Conservation (phyloP, 2,888 invertebrate species). For the Ctenicera cuprea region DNA sequence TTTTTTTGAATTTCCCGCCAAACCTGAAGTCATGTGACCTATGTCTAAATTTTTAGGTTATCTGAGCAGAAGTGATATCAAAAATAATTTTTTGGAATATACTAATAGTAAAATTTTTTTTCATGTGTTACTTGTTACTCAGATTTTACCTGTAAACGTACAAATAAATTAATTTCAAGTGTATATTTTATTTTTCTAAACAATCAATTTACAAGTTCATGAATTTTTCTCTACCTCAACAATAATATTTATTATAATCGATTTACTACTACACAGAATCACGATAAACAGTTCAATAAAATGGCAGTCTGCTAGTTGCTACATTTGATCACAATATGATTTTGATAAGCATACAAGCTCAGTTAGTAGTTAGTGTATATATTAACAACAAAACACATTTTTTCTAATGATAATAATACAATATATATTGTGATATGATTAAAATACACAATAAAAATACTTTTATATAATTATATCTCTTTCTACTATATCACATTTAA, state of each 20-base stretch:
- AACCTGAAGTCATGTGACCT: no score
- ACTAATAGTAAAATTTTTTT: no score
- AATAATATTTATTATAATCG: no score
- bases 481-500: conserved; percentile 40
- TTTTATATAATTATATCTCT: conserved; percentile 15
- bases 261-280: background rate
- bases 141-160: no score
- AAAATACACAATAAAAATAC: conserved; percentile 47
- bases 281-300: conserved; percentile 31
- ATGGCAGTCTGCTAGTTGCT: conserved; percentile 44
- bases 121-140: no score
- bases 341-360: conserved; percentile 61
- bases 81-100: no score
- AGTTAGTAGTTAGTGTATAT: conserved; percentile 9
- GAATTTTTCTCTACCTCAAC: background rate
- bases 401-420: conserved; percentile 7
- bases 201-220: conserved; percentile 3
- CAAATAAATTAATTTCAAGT: background rate
- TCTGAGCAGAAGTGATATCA: no score
- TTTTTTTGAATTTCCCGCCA: no score
- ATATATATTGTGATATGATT: conserved; percentile 25
- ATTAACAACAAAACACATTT: conserved; percentile 1
- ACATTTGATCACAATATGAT: conserved; percentile 60
- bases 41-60: no score
- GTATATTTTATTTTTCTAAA: conserved; percentile 25